These are phyloP conservation scores for Callyntrura sp. DNA, from an alignment of 2,888 invertebrate genomes.

Conservation along the genomic window DNA sequence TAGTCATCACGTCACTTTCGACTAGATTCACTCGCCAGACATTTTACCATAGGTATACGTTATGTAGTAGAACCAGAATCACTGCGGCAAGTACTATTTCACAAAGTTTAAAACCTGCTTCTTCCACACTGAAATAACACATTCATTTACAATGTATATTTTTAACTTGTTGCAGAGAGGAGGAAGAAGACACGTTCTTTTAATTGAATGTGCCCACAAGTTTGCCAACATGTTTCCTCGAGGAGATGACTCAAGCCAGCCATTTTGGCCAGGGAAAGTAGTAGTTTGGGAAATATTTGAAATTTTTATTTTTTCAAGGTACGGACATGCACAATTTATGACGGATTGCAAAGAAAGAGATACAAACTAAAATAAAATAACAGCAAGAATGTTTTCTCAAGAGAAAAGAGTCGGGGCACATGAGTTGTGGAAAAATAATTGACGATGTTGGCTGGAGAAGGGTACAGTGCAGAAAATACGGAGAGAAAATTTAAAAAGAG, in stretches of 20 bases:
- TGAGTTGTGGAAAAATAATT: not conserved
- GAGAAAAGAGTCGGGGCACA: slow-evolving; percentile 21
- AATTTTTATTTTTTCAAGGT: slow-evolving; percentile 28
- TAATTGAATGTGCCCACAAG: slow-evolving; percentile 59
- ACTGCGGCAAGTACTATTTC: slow-evolving; percentile 44
- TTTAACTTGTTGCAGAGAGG: not conserved
- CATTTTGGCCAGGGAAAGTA: slow-evolving; percentile 56
- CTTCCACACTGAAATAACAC: slow-evolving; percentile 45
- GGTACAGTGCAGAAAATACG: not conserved
- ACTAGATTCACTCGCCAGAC: slow-evolving; percentile 17
- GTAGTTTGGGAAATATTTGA: not conserved
- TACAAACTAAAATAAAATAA: slow-evolving; percentile 27
- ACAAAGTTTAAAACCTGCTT: slow-evolving; percentile 50
- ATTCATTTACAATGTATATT: slow-evolving; percentile 8
- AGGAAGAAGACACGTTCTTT: slow-evolving; percentile 31
- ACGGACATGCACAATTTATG: slow-evolving; percentile 50
- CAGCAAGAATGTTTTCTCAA: slow-evolving; percentile 1
- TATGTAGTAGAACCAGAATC: slow-evolving; percentile 45
- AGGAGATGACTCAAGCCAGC: slow-evolving; percentile 74
- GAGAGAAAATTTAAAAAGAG: slow-evolving; percentile 12
- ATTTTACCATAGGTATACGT: slow-evolving; percentile 43
- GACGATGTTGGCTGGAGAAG: not conserved
- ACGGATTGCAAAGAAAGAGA: not conserved
- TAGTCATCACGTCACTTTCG: slow-evolving; percentile 62
- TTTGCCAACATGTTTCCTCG: slow-evolving; percentile 69